Evolutionary conservation across 2,888 invertebrate genomes (phyloP), one percentile per base, ranked within the genome.

Genomic region (Osedax fenrisi): DNA sequence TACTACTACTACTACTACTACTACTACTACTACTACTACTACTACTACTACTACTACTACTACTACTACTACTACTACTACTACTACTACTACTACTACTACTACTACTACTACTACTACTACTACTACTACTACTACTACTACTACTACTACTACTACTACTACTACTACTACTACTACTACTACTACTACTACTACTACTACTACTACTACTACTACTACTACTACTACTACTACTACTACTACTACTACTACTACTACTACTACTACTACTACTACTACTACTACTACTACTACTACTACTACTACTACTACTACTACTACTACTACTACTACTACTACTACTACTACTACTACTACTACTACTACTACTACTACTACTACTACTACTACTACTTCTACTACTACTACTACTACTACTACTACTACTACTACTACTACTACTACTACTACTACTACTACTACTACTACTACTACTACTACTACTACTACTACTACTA

Each of bases 281-380:
- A 56, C 56, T 56, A 56, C 56, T 56, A 56, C 56, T 56, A 56
- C 56, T 56, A 56, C 56, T 56, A 56, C 56, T 56, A 56, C 56
- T 56, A 56, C 56, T 56, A 56, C 56, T 56, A 56, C 56, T 56
- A 56, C 56, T 56, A 56, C 17, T 56, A 56, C 56, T 56, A 56
- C 56, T 56, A 56, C 56, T 56, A 56, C 56, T 56, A 56, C 56
- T 17, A 56, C 56, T 17, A 56, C 56, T n/a, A n/a, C n/a, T n/a
- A n/a, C n/a, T n/a, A n/a, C n/a, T n/a, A n/a, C n/a, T n/a, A n/a
- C n/a, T n/a, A 17, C 56, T 56, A 56, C 56, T 56, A 56, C 56
- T 56, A 56, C 56, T 56, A 56, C 56, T 56, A 56, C 56, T 56
- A 56, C 56, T 56, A 56, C 56, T 56, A 56, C 10, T 56, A 56